Base-by-base conservation (phyloP, 1,140 invertebrate species). In the Scaptomyza montana region DNA sequence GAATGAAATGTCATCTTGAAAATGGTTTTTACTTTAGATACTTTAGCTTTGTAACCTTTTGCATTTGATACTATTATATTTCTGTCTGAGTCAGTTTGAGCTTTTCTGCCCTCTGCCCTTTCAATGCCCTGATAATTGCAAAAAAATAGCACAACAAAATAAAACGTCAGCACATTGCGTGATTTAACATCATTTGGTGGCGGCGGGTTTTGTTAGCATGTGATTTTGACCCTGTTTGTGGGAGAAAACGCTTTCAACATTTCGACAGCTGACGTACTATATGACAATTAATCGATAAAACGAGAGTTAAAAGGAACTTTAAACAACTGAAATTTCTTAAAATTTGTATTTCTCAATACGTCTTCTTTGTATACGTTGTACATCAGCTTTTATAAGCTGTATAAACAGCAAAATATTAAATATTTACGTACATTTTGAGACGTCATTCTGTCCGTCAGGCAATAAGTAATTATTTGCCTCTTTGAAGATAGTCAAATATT, bases 121-220 rank as follows among this genome's bases (percentile, higher is more conserved):
- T 78, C 39, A 12, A 10, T 2, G 50, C 46, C 16, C 36, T 66
- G 63, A 55, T 46, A 46, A 68, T 73, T 81, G 71, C 81, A 74
- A n/a, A 43, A 43, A 43, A 43, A 41, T 5, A n/a, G 12, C n/a
- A n/a, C n/a, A n/a, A n/a, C n/a, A n/a, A n/a, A n/a, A n/a, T n/a
- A n/a, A n/a, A n/a, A n/a, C n/a, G n/a, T n/a, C n/a, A 63, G 46
- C 54, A 57, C 56, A 89, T 87, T 63, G 84, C 82, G 84, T 87
- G 82, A 67, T 87, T 70, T 65, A 61, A 13, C 64, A 65, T 67
- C 72, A 55, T 87, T 86, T 54, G 9, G 1, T 25, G 7, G 16
- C 57, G 39, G 25, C 12, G 54, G 54, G 54, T 43, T 57, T 43
- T 46, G 64, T 63, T 71, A 73, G 65, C 71, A 68, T 46, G 73